Conservation (phyloP, 2,888 invertebrate species). For the Alloplasta piceator region DNA sequence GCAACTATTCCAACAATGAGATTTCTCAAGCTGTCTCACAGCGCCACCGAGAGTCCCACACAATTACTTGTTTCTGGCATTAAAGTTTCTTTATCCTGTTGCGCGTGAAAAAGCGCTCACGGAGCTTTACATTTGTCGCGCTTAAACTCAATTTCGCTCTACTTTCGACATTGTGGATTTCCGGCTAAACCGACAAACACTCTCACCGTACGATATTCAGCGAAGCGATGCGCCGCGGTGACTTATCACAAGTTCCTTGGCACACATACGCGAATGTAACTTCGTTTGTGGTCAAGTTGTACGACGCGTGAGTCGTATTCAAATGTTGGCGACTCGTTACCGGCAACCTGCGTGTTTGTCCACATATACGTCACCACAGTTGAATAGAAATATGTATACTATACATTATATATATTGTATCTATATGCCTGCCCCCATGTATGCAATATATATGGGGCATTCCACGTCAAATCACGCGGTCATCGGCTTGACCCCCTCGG, state of each 20-base stretch:
- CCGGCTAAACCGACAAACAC: slow-evolving; percentile 2
- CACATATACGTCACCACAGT: neutral
- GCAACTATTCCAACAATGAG: too few species aligned
- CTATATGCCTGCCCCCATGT: neutral
- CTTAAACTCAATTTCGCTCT: neutral
- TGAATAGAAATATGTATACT: too few species aligned
- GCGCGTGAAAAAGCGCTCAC: neutral
- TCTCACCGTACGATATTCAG: slow-evolving; percentile 1
- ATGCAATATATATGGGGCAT: too few species aligned
- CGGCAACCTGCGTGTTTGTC: neutral
- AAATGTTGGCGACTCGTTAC: slow-evolving; percentile 27
- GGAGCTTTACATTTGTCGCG: neutral
- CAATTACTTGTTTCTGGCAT: too few species aligned
- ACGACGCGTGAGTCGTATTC: slow-evolving; percentile 25
- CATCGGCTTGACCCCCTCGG: too few species aligned
- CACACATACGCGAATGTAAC: slow-evolving; percentile 27
- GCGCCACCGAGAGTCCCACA: too few species aligned
- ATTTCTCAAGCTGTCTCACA: too few species aligned
- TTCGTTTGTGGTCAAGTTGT: slow-evolving; percentile 14
- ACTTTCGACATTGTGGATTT: slow-evolving; percentile 3
- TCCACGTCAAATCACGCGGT: too few species aligned
- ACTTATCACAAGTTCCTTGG: slow-evolving; percentile 52
- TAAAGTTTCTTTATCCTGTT: too few species aligned
- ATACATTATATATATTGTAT: too few species aligned
- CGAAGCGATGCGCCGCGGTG: slow-evolving; percentile 8